phyloP scores from a whole-genome alignment of 2,113 vertebrate species.

The Merops nubicus region DNA sequence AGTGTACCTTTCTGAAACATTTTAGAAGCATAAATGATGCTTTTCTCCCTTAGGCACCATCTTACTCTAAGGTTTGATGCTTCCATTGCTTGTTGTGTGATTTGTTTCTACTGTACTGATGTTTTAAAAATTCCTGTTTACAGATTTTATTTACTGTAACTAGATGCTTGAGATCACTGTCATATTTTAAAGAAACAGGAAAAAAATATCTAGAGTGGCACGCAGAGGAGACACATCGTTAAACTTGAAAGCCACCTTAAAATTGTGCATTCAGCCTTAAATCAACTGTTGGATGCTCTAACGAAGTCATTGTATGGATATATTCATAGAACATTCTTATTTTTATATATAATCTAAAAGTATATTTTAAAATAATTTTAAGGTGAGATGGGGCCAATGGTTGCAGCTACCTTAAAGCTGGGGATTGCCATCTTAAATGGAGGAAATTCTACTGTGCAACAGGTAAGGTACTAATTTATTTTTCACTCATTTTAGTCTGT shows the following conservation, averaged over 20 bases:
- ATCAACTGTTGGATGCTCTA: not conserved
- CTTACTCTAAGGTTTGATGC: not conserved
- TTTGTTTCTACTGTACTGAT: not conserved
- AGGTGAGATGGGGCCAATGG: conserved; percentile 97
- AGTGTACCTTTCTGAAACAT: not conserved
- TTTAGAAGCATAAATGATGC: not conserved
- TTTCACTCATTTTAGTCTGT: not conserved
- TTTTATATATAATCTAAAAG: not conserved
- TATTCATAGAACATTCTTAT: not conserved
- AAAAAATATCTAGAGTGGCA: not conserved
- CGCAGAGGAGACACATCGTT: not conserved
- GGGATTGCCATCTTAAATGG: conserved; percentile 95
- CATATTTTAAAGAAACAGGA: not conserved
- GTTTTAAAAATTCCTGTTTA: not conserved
- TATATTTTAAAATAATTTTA: conserved; percentile 20
- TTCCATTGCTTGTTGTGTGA: not conserved
- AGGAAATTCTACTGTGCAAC: conserved; percentile 95
- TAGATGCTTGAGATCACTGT: not conserved
- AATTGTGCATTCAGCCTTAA: not conserved
- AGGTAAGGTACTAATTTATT: conserved; percentile 75
- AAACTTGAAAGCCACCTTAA: not conserved
- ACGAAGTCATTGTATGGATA: not conserved
- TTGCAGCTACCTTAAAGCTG: conserved; percentile 93
- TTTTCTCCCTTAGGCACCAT: not conserved
- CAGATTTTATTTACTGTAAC: not conserved